These are phyloP conservation scores for Sebastes nivosus DNA, from an alignment of 2,797 vertebrate species.

Conservation along the genomic window DNA sequence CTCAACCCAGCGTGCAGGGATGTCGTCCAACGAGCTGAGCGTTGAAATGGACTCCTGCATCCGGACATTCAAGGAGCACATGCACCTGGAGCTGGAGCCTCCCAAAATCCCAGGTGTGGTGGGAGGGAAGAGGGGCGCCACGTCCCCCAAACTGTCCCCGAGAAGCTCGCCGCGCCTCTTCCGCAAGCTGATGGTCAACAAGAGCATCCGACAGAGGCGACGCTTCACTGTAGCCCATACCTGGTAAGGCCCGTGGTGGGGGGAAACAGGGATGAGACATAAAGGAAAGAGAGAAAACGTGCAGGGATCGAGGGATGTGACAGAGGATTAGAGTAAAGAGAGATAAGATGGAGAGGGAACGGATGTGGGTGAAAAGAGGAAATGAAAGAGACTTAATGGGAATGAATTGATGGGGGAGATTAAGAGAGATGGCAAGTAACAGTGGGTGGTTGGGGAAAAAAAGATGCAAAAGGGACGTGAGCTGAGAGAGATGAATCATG, in stretches of 20 bases:
- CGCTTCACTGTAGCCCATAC: constrained; percentile 98
- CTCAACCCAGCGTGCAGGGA: constrained; percentile 65
- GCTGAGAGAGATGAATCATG: background rate
- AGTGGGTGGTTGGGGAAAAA: background rate
- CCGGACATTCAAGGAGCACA: constrained; percentile 97
- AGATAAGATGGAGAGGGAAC: background rate
- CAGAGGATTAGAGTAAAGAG: background rate
- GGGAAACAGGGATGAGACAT: background rate
- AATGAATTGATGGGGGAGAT: constrained; percentile 18
- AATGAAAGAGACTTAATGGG: background rate
- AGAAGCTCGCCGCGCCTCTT: constrained; percentile 96
- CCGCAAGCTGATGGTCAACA: constrained; percentile 97
- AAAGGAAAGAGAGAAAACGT: constrained; percentile 7
- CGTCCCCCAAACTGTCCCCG: constrained; percentile 96
- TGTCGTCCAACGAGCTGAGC: constrained; percentile 90
- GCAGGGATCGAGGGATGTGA: background rate
- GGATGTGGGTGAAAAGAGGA: constrained; percentile 4
- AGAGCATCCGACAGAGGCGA: constrained; percentile 95
- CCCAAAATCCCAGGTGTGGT: constrained; percentile 85
- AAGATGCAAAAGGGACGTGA: background rate
- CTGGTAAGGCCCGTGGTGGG: constrained; percentile 87
- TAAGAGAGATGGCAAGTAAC: background rate
- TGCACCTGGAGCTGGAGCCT: constrained; percentile 97
- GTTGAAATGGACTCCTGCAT: constrained; percentile 92
- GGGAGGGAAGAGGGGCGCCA: constrained; percentile 86